phyloP scores from a whole-genome alignment of 1,140 invertebrate genomes.

The Panagrolaimus sp. region DNA sequence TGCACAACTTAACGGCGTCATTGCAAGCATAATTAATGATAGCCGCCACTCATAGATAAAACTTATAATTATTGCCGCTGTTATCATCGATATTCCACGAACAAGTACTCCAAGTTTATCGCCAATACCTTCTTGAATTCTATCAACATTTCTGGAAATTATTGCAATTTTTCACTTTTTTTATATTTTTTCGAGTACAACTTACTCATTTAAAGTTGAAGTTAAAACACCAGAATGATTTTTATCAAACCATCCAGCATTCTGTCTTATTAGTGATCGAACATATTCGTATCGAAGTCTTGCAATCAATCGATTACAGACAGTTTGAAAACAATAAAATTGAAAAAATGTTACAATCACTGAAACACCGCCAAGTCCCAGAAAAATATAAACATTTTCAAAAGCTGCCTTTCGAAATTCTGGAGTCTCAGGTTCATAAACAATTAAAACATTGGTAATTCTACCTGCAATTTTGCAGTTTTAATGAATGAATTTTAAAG shows the following conservation, averaged over 20 bases:
- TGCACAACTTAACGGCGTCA: constrained; percentile 27
- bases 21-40: constrained; percentile 39
- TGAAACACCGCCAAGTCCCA: background rate
- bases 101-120: constrained; percentile 77
- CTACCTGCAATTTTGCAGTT: background rate
- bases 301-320: constrained; percentile 63
- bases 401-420: background rate
- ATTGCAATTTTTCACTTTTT: background rate
- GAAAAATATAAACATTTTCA: constrained; percentile 3
- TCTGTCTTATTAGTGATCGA: constrained; percentile 73
- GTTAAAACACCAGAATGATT: constrained; percentile 78
- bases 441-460: constrained; percentile 7
- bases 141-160: constrained; percentile 71
- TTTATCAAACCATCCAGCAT: constrained; percentile 81
- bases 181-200: constrained; percentile 40
- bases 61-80: constrained; percentile 24
- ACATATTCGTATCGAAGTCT: constrained; percentile 70
- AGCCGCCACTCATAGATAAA: constrained; percentile 42
- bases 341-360: background rate
- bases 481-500: too few relatives aligned
- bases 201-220: constrained; percentile 79
- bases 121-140: constrained; percentile 79
- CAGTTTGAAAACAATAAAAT: too few relatives aligned
- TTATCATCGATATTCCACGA: constrained; percentile 59
- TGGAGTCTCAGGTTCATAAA: background rate